Evolutionary conservation across 1,140 invertebrate genomes (phyloP).

Genomic region (Kradibia gibbosae): DNA sequence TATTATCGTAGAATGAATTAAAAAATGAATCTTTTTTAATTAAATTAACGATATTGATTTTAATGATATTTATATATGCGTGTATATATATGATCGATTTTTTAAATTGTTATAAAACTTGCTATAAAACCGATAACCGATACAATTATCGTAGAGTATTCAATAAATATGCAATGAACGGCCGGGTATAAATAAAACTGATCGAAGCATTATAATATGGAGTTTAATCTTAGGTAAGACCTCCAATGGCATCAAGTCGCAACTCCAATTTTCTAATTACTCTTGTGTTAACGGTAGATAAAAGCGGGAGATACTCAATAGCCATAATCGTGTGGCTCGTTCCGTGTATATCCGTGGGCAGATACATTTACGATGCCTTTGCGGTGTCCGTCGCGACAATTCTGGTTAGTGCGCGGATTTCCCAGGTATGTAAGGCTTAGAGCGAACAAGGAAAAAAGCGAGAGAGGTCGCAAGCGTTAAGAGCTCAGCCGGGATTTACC

Average conservation of each 20-base stretch:
- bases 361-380: slow-evolving; percentile 17
- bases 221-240: too few species aligned
- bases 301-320: neutral
- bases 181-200: too few species aligned
- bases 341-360: neutral
- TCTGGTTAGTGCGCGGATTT: slow-evolving; percentile 4
- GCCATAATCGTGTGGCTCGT: slow-evolving; percentile 9
- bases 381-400: slow-evolving; percentile 21
- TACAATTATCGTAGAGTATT: too few species aligned
- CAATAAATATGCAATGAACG: too few species aligned
- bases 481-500: slow-evolving; percentile 53
- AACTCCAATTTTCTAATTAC: neutral
- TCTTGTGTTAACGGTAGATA: neutral
- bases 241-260: neutral
- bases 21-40: too few species aligned
- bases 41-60: too few species aligned
- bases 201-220: too few species aligned
- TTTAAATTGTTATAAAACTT: too few species aligned
- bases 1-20: too few species aligned
- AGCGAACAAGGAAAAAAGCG: slow-evolving; percentile 23
- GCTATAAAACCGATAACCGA: too few species aligned
- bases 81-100: too few species aligned
- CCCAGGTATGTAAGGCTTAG: neutral
- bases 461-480: slow-evolving; percentile 37
- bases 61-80: too few species aligned